Conservation (phyloP, 1,140 invertebrate genomes). For the Dendroctonus ponderosae region DNA sequence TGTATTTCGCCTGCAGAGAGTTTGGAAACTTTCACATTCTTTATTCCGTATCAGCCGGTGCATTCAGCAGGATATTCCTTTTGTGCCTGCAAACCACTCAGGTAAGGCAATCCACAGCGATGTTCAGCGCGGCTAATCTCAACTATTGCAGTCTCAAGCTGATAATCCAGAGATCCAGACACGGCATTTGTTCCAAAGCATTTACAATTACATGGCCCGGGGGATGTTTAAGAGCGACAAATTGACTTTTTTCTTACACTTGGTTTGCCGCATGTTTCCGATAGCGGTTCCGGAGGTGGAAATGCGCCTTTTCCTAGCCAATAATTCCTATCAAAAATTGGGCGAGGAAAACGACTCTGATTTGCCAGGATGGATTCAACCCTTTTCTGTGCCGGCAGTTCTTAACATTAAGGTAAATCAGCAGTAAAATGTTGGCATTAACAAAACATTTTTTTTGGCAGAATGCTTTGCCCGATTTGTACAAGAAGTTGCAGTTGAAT, state of each 20-base stretch:
- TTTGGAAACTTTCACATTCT: constrained; percentile 69
- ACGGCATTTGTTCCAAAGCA: constrained; percentile 53
- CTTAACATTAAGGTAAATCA: constrained; percentile 60
- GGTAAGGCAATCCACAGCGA: constrained; percentile 24
- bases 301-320: constrained; percentile 81
- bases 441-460: constrained; percentile 39
- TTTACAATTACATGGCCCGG: constrained; percentile 75
- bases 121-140: background rate
- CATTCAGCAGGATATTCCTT: constrained; percentile 75
- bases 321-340: constrained; percentile 48
- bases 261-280: constrained; percentile 66
- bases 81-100: constrained; percentile 55
- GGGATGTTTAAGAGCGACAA: constrained; percentile 77
- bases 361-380: constrained; percentile 65
- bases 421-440: background rate
- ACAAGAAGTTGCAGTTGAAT: constrained; percentile 60
- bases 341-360: constrained; percentile 34
- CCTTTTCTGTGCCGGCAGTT: constrained; percentile 60
- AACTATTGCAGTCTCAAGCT: constrained; percentile 10
- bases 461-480: constrained; percentile 63
- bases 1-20: constrained; percentile 77
- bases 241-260: constrained; percentile 70
- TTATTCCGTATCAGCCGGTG: constrained; percentile 74
- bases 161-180: constrained; percentile 41
- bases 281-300: constrained; percentile 62